Base-by-base conservation (phyloP, 2,113 vertebrate species). In the Calypte anna region DNA sequence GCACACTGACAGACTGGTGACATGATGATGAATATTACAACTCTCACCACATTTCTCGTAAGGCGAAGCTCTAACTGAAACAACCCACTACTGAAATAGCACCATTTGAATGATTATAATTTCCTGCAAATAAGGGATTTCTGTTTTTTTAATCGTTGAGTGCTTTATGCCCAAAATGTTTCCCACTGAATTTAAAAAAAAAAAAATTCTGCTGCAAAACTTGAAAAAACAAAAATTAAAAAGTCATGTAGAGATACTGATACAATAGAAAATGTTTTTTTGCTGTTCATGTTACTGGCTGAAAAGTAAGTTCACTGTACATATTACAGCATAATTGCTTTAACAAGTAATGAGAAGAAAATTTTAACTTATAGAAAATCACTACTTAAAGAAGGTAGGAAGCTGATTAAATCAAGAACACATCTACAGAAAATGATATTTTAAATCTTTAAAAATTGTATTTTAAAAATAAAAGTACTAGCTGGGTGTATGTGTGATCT, bases 21-120 rank as follows among this genome's bases (percentile, higher is more conserved):
- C 61, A 5, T 11, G 30, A 40, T 28, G 72, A 78, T 2, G 9
- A 28, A 77, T 81, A 84, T 51, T 25, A 66, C 23, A 46, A 22
- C n/a, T 38, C 36, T 22, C 17, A 75, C 16, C 24, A 89, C 31
- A 21, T 21, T 55, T 23, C 12, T 66, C 24, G 54, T 25, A 62
- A 63, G 25, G 24, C 1, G 5, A 5, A 8, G 12, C 72, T 63
- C 53, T 83, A 92, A 73, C 12, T 43, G 18, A 68, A 93, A 73
- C 4, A 73, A 44, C 2, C 5, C 15, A 24, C 58, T 48, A n/a
- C 27, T 43, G 43, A 88, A 90, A 51, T 23, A 68, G 72, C 7
- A 48, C 2, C 5, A 61, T 51, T 43, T 68, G 6, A 1, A 0
- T 33, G 6, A 64, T 13, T 3, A 14, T 46, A 3, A 55, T 43